These are phyloP conservation scores for Carcina quercana DNA, from an alignment of 2,888 invertebrate genomes.

Conservation along the genomic window DNA sequence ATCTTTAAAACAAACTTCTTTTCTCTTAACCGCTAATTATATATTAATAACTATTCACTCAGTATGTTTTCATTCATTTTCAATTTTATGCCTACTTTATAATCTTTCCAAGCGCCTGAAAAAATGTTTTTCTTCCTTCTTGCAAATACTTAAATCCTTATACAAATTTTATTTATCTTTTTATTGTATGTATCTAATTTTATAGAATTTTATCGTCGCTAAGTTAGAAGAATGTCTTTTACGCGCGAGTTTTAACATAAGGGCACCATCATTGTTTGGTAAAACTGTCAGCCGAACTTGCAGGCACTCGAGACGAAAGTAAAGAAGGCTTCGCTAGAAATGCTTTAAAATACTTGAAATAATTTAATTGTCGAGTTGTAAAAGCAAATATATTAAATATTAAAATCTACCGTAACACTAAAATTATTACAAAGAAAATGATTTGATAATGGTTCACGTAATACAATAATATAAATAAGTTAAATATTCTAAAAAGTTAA, in stretches of 20 bases:
- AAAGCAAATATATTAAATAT: slow-evolving; percentile 73
- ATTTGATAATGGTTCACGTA: slow-evolving; percentile 67
- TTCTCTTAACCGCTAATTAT: slow-evolving; percentile 64
- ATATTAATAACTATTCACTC: slow-evolving; percentile 73
- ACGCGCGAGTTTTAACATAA: slow-evolving; percentile 37
- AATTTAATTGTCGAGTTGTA: slow-evolving; percentile 60
- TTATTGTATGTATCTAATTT: slow-evolving; percentile 53
- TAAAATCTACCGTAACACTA: slow-evolving; percentile 68
- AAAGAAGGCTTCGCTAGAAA: slow-evolving; percentile 58
- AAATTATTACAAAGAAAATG: slow-evolving; percentile 72
- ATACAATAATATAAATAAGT: slow-evolving; percentile 71
- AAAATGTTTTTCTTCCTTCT: slow-evolving; percentile 44
- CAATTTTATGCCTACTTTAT: slow-evolving; percentile 72
- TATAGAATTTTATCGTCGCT: slow-evolving; percentile 56
- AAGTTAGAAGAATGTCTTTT: slow-evolving; percentile 35
- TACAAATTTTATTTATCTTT: slow-evolving; percentile 45
- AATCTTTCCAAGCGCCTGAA: slow-evolving; percentile 72
- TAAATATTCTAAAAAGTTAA: slow-evolving; percentile 74
- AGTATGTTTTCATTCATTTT: slow-evolving; percentile 70
- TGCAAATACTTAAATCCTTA: slow-evolving; percentile 57
- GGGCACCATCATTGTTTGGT: slow-evolving; percentile 28
- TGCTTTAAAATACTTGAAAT: slow-evolving; percentile 62
- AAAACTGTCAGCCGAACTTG: slow-evolving; percentile 40
- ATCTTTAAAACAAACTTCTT: slow-evolving; percentile 75
- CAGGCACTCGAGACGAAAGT: slow-evolving; percentile 64